Conservation (phyloP, 2,888 invertebrate genomes). For the Smittia sp. region DNA sequence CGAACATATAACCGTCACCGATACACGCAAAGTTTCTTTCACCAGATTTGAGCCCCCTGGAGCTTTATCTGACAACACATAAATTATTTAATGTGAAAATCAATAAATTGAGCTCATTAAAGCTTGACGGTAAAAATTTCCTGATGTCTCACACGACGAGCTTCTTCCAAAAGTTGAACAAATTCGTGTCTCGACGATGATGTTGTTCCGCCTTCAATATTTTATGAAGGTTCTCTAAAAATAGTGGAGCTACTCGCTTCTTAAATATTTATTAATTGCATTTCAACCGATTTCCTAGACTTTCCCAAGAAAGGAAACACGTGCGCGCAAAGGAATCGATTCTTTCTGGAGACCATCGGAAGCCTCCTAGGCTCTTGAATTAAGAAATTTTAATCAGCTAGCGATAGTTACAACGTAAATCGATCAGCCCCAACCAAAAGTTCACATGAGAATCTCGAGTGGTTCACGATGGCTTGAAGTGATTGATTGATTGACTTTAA, state of each 20-base stretch:
- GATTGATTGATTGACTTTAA: conserved; percentile 26
- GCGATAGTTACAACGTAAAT: too few relatives aligned
- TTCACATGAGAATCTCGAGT: background rate
- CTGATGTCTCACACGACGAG: background rate
- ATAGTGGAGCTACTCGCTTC: conserved; percentile 2
- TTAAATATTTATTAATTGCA: conserved; percentile 39
- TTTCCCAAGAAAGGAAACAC: conserved; percentile 1
- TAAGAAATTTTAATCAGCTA: too few relatives aligned
- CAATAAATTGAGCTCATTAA: conserved; percentile 41
- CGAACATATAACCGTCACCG: background rate
- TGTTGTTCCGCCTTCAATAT: conserved; percentile 31
- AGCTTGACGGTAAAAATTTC: conserved; percentile 17
- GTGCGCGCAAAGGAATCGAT: too few relatives aligned
- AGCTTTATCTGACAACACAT: background rate
- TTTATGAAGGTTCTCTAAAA: conserved; percentile 40
- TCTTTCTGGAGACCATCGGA: too few relatives aligned
- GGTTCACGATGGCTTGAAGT: too few relatives aligned
- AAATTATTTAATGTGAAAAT: conserved; percentile 40
- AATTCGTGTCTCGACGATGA: conserved; percentile 32
- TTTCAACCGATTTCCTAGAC: conserved; percentile 6
- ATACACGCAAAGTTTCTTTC: background rate
- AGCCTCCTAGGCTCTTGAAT: too few relatives aligned
- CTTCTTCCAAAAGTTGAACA: background rate
- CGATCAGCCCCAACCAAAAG: too few relatives aligned
- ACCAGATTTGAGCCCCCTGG: background rate